Percentiles rank a stretch among this genome's conserved stretches.
Evolutionary conservation across 2,888 invertebrate genomes (phyloP).

Genomic region (Syrista parreyssii): DNA sequence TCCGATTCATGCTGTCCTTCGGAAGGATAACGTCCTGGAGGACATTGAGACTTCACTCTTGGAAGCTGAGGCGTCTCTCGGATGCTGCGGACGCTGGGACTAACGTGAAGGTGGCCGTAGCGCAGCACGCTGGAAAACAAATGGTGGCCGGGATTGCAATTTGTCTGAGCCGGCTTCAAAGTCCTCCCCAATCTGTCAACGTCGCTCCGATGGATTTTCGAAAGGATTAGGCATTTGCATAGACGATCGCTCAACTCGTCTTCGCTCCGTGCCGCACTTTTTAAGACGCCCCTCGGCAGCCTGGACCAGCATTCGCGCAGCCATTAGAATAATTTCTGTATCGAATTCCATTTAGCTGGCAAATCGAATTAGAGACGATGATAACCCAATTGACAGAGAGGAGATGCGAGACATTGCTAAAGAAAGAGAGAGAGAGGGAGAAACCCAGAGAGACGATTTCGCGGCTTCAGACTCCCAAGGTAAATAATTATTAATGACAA

Average conservation of each 20-base stretch:
- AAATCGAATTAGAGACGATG: too few species aligned
- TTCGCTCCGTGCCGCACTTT: slow-evolving; percentile 20
- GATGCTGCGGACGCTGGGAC: too few species aligned
- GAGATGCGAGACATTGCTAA: slow-evolving; percentile 4
- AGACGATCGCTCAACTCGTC: slow-evolving; percentile 60
- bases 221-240: slow-evolving; percentile 65
- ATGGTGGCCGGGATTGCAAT: slow-evolving; percentile 35
- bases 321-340: not conserved
- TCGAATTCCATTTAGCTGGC: not conserved
- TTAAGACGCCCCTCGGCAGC: not conserved
- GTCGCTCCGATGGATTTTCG: slow-evolving; percentile 60
- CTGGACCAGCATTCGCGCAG: not conserved
- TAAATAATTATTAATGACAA: slow-evolving; percentile 58
- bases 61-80: not conserved
- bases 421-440: slow-evolving; percentile 27
- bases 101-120: not conserved
- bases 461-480: slow-evolving; percentile 19
- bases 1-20: not conserved
- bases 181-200: slow-evolving; percentile 58
- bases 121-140: slow-evolving; percentile 32
- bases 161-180: slow-evolving; percentile 25
- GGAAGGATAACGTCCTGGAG: not conserved
- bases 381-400: too few species aligned
- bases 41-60: not conserved
- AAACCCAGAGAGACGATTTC: not conserved